Conservation (phyloP, 2,113 vertebrate species). For the Dromas ardeola region DNA sequence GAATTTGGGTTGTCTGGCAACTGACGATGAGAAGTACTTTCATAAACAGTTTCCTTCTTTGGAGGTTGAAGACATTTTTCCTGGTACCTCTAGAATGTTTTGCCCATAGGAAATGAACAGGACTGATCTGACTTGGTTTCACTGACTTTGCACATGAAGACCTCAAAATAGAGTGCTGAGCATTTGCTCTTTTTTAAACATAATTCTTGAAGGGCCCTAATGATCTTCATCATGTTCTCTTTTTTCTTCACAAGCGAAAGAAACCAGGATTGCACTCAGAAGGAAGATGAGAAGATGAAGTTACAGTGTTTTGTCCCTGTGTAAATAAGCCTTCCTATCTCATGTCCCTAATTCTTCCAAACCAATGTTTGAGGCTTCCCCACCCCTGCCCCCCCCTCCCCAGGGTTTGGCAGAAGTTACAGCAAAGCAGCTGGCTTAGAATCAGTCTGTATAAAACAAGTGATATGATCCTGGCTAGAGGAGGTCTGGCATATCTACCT, state of each 20-base stretch:
- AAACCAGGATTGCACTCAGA: background rate
- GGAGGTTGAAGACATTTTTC: background rate
- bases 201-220: background rate
- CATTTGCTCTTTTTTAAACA: background rate
- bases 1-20: background rate
- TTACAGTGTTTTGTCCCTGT: background rate
- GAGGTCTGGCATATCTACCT: background rate
- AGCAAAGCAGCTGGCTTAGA: background rate
- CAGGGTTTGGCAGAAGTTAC: background rate
- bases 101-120: background rate
- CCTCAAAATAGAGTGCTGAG: background rate
- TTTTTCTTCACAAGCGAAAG: background rate
- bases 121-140: background rate
- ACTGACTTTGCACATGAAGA: background rate
- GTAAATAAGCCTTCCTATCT: background rate
- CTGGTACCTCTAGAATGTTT: background rate
- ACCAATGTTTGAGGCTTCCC: background rate
- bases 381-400: rapidly evolving
- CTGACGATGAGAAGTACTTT: background rate
- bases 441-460: background rate
- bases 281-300: background rate
- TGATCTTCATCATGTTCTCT: background rate
- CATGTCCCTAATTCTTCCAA: background rate
- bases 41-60: background rate
- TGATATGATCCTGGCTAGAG: background rate